Evolutionary conservation across 2,888 invertebrate species (phyloP).

Genomic region (Polymixis flavicincta): DNA sequence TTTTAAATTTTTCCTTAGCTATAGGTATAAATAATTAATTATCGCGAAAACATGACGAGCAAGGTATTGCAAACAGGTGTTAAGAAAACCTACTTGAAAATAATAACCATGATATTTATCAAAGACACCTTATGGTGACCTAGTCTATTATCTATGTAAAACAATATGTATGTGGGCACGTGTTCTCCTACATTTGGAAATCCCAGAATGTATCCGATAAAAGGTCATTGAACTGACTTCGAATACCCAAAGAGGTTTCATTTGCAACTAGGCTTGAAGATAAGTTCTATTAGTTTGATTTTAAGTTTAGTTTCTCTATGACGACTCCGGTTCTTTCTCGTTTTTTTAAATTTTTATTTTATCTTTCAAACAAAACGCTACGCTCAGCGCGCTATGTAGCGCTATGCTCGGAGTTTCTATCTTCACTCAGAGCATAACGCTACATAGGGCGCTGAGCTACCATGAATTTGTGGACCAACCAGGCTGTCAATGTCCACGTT

Average conservation of each 20-base stretch:
- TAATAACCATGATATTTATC: slow-evolving; percentile 19
- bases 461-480: no score
- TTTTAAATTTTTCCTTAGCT: no score
- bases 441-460: no score
- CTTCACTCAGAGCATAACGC: no score
- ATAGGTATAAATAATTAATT: neutral
- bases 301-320: no score
- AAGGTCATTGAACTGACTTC: slow-evolving; percentile 14
- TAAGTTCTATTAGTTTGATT: neutral
- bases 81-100: neutral
- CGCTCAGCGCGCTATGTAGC: no score
- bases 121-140: slow-evolving; percentile 29
- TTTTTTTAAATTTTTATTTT: no score
- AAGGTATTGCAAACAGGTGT: slow-evolving; percentile 1
- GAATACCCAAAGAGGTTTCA: no score
- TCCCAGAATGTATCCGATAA: slow-evolving; percentile 8
- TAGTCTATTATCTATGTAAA: slow-evolving; percentile 13
- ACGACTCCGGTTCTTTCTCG: no score
- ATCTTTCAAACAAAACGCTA: no score
- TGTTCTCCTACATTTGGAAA: slow-evolving; percentile 13
- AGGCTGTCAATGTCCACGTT: no score
- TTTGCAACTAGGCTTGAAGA: neutral
- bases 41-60: neutral
- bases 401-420: no score
- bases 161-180: neutral